Evolutionary conservation across 64 coral and sea anemone genomes (phyloP), one percentile per base, ranked within the genome.

Genomic region (Montipora capricornis): DNA sequence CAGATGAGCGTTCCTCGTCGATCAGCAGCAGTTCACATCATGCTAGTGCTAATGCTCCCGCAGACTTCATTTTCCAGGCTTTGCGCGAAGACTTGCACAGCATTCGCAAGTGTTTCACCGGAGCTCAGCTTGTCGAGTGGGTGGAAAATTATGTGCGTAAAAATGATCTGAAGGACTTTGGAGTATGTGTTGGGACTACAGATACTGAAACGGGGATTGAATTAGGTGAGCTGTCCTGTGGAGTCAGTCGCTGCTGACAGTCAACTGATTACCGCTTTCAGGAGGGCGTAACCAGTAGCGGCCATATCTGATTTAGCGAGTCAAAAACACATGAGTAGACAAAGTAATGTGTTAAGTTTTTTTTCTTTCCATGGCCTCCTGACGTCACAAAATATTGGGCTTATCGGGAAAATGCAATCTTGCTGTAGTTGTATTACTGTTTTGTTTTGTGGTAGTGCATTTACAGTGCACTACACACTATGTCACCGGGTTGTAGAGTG

Each of bases 121-220:
- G 96, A 16, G 15, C 71, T 9, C 82, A 80, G 0, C 76, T 97
- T 5, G 93, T 97, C 12, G 66, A 66, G 14, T 97, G 96, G 96
- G 83, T 97, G 16, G 20, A 66, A 47, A 50, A 70, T 17, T 92
- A 95, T 67, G 96, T 97, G 47, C 57, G 71, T 49, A 57, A 80
- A 3, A 69, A 95, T 64, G 96, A 89, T 12, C 94, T 92, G 61
- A 89, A 97, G 58, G 83, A 90, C 20, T 89, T 97, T 37, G 96
- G 96, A 26, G 93, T 95, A 13, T 97, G 89, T 73, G 92, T 97
- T 75, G 96, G 96, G 14, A 82, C 17, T 8, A 90, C 89, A 22
- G 95, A 97, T 5, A 94, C 78, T 13, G 83, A 97, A 8, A 97
- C 95, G 81, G 96, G 83, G 44, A 7, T 97, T n/a, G 96, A 97